A percentile compares a stretch with the other conserved stretches of the same genome.
phyloP scores from a whole-genome alignment of 1,140 invertebrate species.

The Diachasma alloeum region DNA sequence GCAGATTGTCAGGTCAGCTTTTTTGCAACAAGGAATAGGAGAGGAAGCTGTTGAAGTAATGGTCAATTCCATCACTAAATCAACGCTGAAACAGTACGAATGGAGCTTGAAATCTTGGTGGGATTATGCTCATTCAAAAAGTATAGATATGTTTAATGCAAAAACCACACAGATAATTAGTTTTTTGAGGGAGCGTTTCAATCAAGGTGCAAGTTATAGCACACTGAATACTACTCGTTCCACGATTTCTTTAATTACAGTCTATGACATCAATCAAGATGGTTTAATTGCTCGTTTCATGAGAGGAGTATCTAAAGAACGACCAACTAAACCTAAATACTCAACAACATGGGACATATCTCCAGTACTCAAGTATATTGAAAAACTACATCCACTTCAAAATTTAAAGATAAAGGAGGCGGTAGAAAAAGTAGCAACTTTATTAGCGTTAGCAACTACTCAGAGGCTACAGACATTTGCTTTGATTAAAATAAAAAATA shows the following conservation, averaged over 20 bases:
- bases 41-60: too few relatives aligned
- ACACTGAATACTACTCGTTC: background rate
- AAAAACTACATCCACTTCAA: too few relatives aligned
- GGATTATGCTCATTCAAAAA: background rate
- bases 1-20: too few relatives aligned
- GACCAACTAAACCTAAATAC: constrained; percentile 19
- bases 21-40: too few relatives aligned
- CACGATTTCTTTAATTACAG: constrained; percentile 3
- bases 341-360: background rate
- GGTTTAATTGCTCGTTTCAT: constrained; percentile 10
- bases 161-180: background rate
- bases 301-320: constrained; percentile 6
- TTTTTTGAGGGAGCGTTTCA: background rate
- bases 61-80: too few relatives aligned
- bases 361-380: background rate
- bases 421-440: constrained; percentile 18
- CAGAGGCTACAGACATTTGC: constrained; percentile 29
- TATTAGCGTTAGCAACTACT: constrained; percentile 16
- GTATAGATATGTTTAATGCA: background rate
- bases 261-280: background rate
- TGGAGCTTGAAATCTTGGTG: background rate
- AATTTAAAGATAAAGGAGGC: too few relatives aligned
- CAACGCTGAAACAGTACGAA: constrained; percentile 18
- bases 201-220: constrained; percentile 3
- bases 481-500: constrained; percentile 20